A percentile compares a stretch with the other conserved stretches of the same genome.
Conservation (phyloP, 1,140 invertebrate species). For the Metaphire vulgaris region DNA sequence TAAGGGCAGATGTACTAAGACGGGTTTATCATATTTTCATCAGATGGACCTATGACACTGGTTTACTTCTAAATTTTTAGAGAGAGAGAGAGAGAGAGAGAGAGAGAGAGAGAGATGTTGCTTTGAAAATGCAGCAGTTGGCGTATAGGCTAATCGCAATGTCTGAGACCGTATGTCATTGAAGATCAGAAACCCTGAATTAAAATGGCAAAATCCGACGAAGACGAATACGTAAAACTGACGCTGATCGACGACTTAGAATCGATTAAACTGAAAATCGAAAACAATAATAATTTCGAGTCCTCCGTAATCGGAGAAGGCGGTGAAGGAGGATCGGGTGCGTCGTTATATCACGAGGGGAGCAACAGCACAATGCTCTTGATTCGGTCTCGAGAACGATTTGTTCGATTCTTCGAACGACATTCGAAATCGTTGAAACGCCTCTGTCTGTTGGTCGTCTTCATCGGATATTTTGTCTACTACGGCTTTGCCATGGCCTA, state of each 20-base stretch:
- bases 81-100: too few species aligned
- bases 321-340: background rate
- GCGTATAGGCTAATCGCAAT: too few species aligned
- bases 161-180: too few species aligned
- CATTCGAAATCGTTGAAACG: background rate
- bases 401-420: background rate
- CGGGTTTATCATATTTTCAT: too few species aligned
- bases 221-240: background rate
- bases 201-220: too few species aligned
- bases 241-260: background rate
- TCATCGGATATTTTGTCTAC: background rate
- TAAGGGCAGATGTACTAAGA: too few species aligned
- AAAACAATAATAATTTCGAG: background rate
- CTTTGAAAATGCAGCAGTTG: too few species aligned
- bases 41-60: too few species aligned
- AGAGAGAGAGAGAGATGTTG: too few species aligned
- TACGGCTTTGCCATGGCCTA: background rate
- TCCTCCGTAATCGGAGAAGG: background rate
- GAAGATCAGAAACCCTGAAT: too few species aligned
- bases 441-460: background rate
- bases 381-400: background rate
- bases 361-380: background rate
- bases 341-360: background rate
- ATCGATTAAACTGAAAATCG: background rate
- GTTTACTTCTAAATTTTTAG: too few species aligned